phyloP scores from a whole-genome alignment of 2,113 vertebrate species.

The Willisornis vidua region DNA sequence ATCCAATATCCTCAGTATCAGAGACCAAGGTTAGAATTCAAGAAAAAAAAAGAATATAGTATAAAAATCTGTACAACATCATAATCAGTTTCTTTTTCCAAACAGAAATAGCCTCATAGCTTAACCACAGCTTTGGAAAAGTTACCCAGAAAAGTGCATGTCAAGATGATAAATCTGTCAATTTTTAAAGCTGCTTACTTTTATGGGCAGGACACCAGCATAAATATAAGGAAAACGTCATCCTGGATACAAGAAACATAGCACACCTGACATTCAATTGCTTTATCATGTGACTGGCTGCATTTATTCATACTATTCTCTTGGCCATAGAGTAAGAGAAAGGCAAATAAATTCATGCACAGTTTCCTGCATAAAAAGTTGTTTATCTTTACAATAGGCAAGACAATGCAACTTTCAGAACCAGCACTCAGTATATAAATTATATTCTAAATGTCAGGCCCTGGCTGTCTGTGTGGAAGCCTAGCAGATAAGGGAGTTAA shows the following conservation, averaged over 20 bases:
- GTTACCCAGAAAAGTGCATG: conserved; percentile 65
- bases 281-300: background rate
- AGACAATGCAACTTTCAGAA: background rate
- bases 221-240: conserved; percentile 47
- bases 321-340: background rate
- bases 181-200: conserved; percentile 66
- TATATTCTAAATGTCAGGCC: background rate
- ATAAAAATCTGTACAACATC: conserved; percentile 28
- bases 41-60: background rate
- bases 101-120: conserved; percentile 39
- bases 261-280: conserved; percentile 27
- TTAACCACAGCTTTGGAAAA: conserved; percentile 63
- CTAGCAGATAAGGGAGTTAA: background rate
- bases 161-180: conserved; percentile 74
- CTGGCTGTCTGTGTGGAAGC: background rate
- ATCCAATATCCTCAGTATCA: background rate
- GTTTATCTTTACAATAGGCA: background rate
- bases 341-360: background rate
- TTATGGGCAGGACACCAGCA: conserved; percentile 41
- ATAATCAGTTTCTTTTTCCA: conserved; percentile 62
- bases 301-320: background rate
- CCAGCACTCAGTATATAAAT: background rate
- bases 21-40: background rate
- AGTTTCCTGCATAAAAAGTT: background rate
- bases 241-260: background rate